phyloP scores from a whole-genome alignment of 2,797 vertebrate species.

The Aphelocoma californica region DNA sequence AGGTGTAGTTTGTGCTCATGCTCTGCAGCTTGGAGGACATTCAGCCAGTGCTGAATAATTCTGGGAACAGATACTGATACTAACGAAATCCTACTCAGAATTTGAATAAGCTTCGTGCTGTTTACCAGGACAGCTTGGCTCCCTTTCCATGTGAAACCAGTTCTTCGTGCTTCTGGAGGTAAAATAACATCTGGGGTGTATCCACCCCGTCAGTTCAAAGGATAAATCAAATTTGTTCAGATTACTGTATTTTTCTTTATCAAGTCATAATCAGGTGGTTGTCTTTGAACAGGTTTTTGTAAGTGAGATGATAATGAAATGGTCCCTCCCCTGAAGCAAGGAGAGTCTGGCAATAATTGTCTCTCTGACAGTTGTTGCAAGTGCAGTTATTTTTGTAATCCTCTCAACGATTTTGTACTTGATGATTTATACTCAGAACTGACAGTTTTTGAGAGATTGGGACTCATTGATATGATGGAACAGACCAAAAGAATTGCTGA shows the following conservation, averaged over 20 bases:
- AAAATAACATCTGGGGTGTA: constrained; percentile 6
- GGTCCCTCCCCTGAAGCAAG: not conserved
- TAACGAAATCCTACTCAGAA: not conserved
- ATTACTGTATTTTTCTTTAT: not conserved
- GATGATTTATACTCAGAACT: not conserved
- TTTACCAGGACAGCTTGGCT: constrained; percentile 29
- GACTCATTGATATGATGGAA: not conserved
- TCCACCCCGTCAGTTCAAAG: not conserved
- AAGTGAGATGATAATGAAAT: not conserved
- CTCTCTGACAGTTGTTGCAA: not conserved
- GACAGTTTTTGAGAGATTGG: not conserved
- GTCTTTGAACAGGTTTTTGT: not conserved
- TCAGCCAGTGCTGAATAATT: not conserved
- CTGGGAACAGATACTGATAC: not conserved
- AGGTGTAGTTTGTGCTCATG: not conserved
- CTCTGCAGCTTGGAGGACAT: not conserved
- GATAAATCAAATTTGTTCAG: not conserved
- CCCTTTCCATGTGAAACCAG: constrained; percentile 35
- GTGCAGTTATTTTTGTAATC: not conserved
- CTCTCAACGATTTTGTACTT: not conserved
- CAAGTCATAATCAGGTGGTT: not conserved
- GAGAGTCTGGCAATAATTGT: not conserved
- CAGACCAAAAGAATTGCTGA: not conserved
- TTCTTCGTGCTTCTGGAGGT: constrained; percentile 1
- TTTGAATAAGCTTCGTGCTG: not conserved